Base-by-base conservation (phyloP, 2,888 invertebrate species). In the Sisyra nigra region DNA sequence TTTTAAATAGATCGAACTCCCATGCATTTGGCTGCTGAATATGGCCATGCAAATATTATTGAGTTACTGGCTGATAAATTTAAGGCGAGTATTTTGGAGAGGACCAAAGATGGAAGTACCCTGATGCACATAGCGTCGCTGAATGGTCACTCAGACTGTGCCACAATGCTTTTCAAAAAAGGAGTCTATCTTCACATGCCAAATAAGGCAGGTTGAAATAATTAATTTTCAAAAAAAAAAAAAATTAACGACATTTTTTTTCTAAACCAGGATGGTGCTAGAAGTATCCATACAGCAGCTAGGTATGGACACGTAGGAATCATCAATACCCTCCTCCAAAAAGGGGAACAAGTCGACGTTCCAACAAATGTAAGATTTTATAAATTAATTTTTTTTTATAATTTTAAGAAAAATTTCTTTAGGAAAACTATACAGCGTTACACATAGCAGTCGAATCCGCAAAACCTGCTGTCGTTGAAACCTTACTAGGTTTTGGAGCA, bases 181-280 rank as follows among this genome's bases (percentile, higher is more conserved):
- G 98, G 98, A 9, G 97, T 98, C 31, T 97, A 97, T 51, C 73
- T 98, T 15, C 93, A 96, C 60, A 99, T 99, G 97, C 97, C 98
- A 47, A 98, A 98, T 63, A 98, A 97, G 74, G 81, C 49, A 45
- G 45, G 44, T 17, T 18, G 17, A 7, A 38, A 38, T 38, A 18
- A 38, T 15, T 15, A 38, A 15, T 15, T 15, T n/a, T n/a, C 15
- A 7, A 14, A 18, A 33, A 38, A 17, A 14, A 8, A 2, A 14
- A 2, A 17, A 5, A 6, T 3, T 2, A 38, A 24, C 7, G 7
- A 5, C 24, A 5, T 24, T 24, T 24, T 24, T 24, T 38, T 40
- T 47, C 45, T 44, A 44, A 63, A 65, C 15, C 58, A 86, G 84
- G 81, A 80, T 53, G 98, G 98, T 18, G 97, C 97, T 0, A 74